Percentiles rank a stretch among this genome's conserved stretches.
phyloP scores from a whole-genome alignment of 2,797 vertebrate species.

The Tarsius wallacei region DNA sequence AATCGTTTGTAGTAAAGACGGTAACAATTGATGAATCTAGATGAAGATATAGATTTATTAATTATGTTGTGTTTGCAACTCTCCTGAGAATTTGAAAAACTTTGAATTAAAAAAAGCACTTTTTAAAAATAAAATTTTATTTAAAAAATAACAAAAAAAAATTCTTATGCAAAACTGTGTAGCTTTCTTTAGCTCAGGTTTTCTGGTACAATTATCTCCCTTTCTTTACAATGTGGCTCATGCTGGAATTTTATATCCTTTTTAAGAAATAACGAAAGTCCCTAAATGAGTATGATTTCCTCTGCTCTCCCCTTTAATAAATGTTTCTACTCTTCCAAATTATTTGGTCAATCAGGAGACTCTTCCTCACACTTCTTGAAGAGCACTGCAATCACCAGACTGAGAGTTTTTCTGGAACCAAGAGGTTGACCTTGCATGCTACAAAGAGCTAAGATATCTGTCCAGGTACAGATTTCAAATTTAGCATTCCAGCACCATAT shows the following conservation, averaged over 20 bases:
- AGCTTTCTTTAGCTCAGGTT: neutral
- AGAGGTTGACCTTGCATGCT: neutral
- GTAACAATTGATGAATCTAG: neutral
- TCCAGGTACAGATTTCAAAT: neutral
- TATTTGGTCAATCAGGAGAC: neutral
- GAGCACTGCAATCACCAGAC: neutral
- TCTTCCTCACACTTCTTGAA: neutral
- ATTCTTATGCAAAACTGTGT: neutral
- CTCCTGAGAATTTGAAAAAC: neutral
- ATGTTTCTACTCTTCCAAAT: neutral
- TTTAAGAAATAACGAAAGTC: neutral
- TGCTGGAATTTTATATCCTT: neutral
- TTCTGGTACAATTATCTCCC: neutral
- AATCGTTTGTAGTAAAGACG: neutral
- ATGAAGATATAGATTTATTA: neutral
- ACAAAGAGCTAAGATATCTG: neutral
- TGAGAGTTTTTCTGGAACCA: neutral
- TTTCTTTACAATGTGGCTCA: neutral
- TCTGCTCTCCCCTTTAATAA: neutral
- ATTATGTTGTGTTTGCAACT: neutral
- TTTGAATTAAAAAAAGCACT: neutral
- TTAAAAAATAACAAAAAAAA: neutral
- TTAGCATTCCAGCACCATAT: neutral
- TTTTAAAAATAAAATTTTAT: neutral
- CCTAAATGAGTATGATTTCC: neutral